Base-by-base conservation (phyloP, 1,140 invertebrate species). In the Tetranychus urticae region DNA sequence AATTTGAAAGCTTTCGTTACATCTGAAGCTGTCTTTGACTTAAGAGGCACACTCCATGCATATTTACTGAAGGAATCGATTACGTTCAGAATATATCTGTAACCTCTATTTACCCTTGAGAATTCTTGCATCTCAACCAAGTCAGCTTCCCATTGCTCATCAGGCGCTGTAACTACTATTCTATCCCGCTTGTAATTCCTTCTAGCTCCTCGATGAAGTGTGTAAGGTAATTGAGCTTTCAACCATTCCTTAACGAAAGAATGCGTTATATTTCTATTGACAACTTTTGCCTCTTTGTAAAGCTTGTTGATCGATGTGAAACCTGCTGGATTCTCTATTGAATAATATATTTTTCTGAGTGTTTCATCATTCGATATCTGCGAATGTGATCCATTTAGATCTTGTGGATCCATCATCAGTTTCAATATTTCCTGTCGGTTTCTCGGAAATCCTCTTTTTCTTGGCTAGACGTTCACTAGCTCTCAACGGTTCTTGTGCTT, bases 81-180 rank as follows among this genome's bases (percentile, higher is more conserved):
- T 23, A 23, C 23, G 23, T 23, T 23, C 23, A 23, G 23, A 23
- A 23, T 23, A 23, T 23, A 23, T 23, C 23, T 23, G 23, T 23
- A 23, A 23, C 23, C 23, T 23, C 14, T 46, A 46, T 46, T 46
- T 14, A 7, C 7, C 14, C 45, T 46, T 46, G 7, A 10, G 45
- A 46, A 46, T 7, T 46, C 45, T 50, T 57, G n/a, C 23, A 69
- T 42, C 55, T 68, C 68, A 35, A 63, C 61, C 14, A 69, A 62
- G 59, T 68, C 67, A 39, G 61, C 62, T 58, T 69, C 63, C 56
- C 58, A 68, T 48, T 66, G 63, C 7, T 68, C 63, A 62, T 68
- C 63, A 6, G 64, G 60, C 2, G 39, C 14, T 14, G 45, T 10
- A 46, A 46, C 45, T 10, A 10, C 8, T 46, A 46, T 46, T 7